Evolutionary conservation across 2,797 vertebrate genomes (phyloP), one percentile per base, ranked within the genome.

Genomic region (Myotis daubentonii): DNA sequence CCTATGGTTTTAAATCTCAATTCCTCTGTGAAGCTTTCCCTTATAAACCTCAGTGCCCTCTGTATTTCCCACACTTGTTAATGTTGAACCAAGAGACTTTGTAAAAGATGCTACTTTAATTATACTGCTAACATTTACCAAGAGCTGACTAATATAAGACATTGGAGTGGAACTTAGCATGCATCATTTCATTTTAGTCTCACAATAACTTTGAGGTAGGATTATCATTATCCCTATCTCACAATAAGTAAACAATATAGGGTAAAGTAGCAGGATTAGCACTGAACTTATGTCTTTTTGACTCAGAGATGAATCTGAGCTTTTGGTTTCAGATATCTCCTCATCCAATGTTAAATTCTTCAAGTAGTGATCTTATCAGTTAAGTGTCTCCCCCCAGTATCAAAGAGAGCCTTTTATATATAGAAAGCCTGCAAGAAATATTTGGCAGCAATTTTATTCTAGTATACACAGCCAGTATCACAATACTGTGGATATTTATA

Each of bases 391-490:
- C 25, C 5, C 3, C 7, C 23, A 70, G 9, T 72, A 65, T 76
- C 47, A 87, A 75, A 28, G 51, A 55, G 36, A 92, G 3, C 1
- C 8, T 92, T 84, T 78, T 30, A 74, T 8, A 75, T 16, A 51
- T 13, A 55, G n/a, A 49, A 71, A 65, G 8, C 33, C 51, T 76
- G 1, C 6, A 85, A 76, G 38, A 89, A 83, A 65, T 79, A 74
- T 36, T 80, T 70, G 30, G 92, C n/a, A 55, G 38, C 17, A 71
- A 51, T 89, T 93, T 71, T 19, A 83, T 72, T 94, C 49, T 51
- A 75, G 20, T 53, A 38, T 72, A 47, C 8, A 25, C 23, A 91
- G 8, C 30, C n/a, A 83, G 55, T 41, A 44, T 79, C 41, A 65
- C 36, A 78, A 38, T 44, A 36, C 51, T 71, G 9, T 25, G n/a